A percentile compares a stretch with the other conserved stretches of the same genome.
Evolutionary conservation across 2,113 vertebrate species (phyloP).

Genomic region (Camelus bactrianus): DNA sequence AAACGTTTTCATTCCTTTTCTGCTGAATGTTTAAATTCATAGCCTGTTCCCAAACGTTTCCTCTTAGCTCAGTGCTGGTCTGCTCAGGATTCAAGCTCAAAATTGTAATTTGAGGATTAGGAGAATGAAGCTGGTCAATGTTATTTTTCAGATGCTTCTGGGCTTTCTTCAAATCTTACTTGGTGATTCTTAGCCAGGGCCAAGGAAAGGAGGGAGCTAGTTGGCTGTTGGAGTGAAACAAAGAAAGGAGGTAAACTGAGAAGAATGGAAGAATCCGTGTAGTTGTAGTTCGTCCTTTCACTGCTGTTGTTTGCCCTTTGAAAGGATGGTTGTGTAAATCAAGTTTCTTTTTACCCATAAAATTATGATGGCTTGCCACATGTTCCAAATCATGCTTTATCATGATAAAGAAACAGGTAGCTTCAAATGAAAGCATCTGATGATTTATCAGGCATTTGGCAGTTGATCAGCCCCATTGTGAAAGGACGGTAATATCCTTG

Average conservation of each 20-base stretch:
- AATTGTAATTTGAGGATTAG: constrained; percentile 79
- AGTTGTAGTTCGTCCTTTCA: background rate
- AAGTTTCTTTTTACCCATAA: background rate
- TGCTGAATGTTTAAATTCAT: background rate
- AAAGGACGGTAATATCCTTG: constrained; percentile 39
- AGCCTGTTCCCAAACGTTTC: constrained; percentile 37
- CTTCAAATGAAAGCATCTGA: background rate
- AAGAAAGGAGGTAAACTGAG: background rate
- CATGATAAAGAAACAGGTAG: constrained; percentile 60
- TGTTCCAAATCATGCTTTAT: background rate
- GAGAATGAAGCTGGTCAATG: background rate
- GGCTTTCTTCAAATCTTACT: constrained; percentile 67
- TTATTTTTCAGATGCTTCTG: constrained; percentile 68
- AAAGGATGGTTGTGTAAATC: constrained; percentile 15
- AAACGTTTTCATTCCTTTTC: constrained; percentile 62
- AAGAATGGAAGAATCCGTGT: background rate
- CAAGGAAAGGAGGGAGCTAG: background rate
- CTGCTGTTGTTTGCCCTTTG: constrained; percentile 30
- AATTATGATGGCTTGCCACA: constrained; percentile 41
- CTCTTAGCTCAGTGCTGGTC: constrained; percentile 29
- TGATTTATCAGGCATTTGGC: constrained; percentile 30
- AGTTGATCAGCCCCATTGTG: background rate
- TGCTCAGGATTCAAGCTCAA: constrained; percentile 72
- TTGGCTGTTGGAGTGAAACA: constrained; percentile 39
- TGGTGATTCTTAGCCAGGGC: constrained; percentile 45